A percentile compares a stretch with the other conserved stretches of the same genome.
Evolutionary conservation across 2,888 invertebrate genomes (phyloP).

Genomic region (Andrena bicolor): DNA sequence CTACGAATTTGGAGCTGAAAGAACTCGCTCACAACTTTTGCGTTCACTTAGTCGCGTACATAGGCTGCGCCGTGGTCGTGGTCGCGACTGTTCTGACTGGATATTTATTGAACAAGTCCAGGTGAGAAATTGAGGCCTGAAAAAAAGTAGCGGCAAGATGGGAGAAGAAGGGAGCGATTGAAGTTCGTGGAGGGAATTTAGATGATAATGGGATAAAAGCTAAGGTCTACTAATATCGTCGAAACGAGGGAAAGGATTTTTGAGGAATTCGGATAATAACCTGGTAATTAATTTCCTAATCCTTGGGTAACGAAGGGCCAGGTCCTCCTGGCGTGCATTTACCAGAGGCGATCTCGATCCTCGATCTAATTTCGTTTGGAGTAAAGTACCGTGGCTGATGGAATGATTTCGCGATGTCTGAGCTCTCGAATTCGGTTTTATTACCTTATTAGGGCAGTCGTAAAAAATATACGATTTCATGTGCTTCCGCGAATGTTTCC

Average conservation of each 20-base stretch:
- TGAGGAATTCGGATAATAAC: background rate
- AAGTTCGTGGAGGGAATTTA: background rate
- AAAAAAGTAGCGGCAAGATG: background rate
- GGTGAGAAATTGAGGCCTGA: background rate
- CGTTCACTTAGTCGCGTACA: slow-evolving; percentile 63
- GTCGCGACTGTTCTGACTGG: slow-evolving; percentile 40
- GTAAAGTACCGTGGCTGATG: background rate
- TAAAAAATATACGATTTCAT: too few relatives aligned
- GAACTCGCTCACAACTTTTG: slow-evolving; percentile 48
- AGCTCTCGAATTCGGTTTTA: too few relatives aligned
- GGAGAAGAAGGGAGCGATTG: background rate
- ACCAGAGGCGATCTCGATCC: background rate
- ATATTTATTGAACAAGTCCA: slow-evolving; percentile 32
- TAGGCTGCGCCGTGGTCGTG: slow-evolving; percentile 53
- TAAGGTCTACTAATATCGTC: background rate
- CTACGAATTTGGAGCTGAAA: background rate
- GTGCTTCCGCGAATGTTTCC: too few relatives aligned
- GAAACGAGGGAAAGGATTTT: background rate
- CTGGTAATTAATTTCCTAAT: background rate
- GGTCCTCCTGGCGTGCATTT: background rate
- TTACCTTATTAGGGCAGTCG: too few relatives aligned
- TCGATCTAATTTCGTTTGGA: background rate
- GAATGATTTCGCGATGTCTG: background rate
- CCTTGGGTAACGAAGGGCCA: background rate
- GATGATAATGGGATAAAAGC: background rate